These are phyloP conservation scores for Brenthis hecate DNA, from an alignment of 2,888 invertebrate genomes.

Conservation along the genomic window DNA sequence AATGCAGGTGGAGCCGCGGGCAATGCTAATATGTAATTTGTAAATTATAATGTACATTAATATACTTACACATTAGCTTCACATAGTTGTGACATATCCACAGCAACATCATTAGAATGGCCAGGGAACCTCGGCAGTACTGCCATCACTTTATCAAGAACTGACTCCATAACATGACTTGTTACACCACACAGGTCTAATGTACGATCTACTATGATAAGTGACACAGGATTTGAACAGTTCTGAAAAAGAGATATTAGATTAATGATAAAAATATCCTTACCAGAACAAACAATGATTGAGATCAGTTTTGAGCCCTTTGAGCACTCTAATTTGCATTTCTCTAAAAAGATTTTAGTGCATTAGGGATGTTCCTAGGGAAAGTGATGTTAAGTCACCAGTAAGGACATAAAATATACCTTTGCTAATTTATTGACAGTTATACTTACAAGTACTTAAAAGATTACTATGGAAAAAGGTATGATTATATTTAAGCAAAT, in stretches of 20 bases:
- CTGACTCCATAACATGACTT: constrained; percentile 83
- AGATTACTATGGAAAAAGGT: too few species aligned
- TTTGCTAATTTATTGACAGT: too few species aligned
- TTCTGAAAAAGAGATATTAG: constrained; percentile 56
- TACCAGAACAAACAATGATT: too few species aligned
- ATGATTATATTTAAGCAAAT: neutral
- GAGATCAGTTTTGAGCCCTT: neutral
- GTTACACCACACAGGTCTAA: constrained; percentile 84
- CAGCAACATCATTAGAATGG: constrained; percentile 84
- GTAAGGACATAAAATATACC: too few species aligned
- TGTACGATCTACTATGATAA: constrained; percentile 85
- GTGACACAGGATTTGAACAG: constrained; percentile 72
- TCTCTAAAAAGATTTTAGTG: too few species aligned
- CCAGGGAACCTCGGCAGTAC: constrained; percentile 84
- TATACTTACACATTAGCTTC: constrained; percentile 74
- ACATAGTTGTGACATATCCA: constrained; percentile 85
- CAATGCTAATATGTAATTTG: neutral
- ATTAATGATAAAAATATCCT: too few species aligned
- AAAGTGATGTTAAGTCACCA: too few species aligned
- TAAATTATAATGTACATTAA: neutral
- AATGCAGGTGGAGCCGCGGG: too few species aligned
- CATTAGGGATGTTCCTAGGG: too few species aligned
- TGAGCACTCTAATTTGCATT: too few species aligned
- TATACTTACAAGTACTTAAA: too few species aligned
- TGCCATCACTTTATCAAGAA: constrained; percentile 83